phyloP scores from a whole-genome alignment of 2,888 invertebrate species.

The Tetragonisca angustula region DNA sequence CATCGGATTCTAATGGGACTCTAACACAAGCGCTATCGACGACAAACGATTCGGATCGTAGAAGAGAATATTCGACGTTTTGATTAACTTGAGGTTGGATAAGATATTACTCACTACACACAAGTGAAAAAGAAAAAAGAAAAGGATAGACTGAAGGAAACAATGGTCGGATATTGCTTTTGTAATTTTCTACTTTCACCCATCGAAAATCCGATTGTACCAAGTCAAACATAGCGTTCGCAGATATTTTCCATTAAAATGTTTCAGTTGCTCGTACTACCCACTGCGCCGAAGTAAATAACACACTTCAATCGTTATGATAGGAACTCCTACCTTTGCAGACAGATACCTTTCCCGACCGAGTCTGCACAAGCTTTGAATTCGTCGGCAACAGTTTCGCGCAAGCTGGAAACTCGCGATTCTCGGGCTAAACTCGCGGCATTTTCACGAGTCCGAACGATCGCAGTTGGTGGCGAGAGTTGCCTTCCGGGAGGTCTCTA shows the following conservation, averaged over 20 bases:
- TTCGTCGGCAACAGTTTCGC: conserved; percentile 12
- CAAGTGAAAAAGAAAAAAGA: no score
- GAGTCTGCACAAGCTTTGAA: conserved; percentile 32
- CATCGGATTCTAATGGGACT: no score
- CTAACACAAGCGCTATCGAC: no score
- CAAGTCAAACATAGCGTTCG: no score
- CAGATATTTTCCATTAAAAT: no score
- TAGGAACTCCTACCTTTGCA: not conserved
- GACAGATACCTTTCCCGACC: not conserved
- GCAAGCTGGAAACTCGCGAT: conserved; percentile 20
- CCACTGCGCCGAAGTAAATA: not conserved
- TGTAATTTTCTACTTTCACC: not conserved
- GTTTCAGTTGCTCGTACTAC: no score
- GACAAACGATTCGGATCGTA: no score
- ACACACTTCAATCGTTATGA: not conserved
- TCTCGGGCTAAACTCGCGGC: conserved; percentile 48
- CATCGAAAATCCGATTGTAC: not conserved
- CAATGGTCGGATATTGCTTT: not conserved
- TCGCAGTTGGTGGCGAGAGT: conserved; percentile 34
- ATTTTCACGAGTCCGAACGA: conserved; percentile 43
- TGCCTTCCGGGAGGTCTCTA: conserved; percentile 60
- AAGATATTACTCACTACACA: no score
- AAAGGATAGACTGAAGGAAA: no score
- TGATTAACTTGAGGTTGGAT: no score
- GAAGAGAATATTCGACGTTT: no score